A percentile compares a stretch with the other conserved stretches of the same genome.
phyloP scores from a whole-genome alignment of 2,113 vertebrate genomes.

The Entomyzon cyanotis region DNA sequence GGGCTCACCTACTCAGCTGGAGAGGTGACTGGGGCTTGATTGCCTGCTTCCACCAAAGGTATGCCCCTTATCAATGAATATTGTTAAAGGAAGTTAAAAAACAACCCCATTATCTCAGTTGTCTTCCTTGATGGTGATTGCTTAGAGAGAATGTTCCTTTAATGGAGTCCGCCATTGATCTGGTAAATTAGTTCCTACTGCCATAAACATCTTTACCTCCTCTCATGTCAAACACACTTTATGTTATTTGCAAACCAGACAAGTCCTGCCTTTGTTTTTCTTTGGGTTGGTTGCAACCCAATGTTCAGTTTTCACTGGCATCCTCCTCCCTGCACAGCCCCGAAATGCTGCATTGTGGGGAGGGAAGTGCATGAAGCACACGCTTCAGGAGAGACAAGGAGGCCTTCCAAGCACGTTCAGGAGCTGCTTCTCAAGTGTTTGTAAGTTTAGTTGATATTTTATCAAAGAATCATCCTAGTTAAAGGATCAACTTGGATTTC shows the following conservation, averaged over 20 bases:
- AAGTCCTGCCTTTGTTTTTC: not conserved
- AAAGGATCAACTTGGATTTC: not conserved
- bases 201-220: not conserved
- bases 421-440: not conserved
- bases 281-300: not conserved
- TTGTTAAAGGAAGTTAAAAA: not conserved
- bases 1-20: not conserved
- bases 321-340: fast-evolving
- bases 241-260: not conserved
- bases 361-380: fast-evolving
- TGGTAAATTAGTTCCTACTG: not conserved
- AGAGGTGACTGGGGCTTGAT: not conserved
- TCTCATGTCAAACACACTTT: not conserved
- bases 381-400: not conserved
- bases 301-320: not conserved
- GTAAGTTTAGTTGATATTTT: not conserved
- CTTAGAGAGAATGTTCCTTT: not conserved
- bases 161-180: not conserved
- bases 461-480: not conserved
- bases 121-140: not conserved
- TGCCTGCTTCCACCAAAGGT: not conserved
- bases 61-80: not conserved
- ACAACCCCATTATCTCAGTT: not conserved
- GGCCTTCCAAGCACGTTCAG: not conserved
- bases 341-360: fast-evolving